Conservation (phyloP, 1,140 invertebrate genomes). For the Epicauta chinensis region DNA sequence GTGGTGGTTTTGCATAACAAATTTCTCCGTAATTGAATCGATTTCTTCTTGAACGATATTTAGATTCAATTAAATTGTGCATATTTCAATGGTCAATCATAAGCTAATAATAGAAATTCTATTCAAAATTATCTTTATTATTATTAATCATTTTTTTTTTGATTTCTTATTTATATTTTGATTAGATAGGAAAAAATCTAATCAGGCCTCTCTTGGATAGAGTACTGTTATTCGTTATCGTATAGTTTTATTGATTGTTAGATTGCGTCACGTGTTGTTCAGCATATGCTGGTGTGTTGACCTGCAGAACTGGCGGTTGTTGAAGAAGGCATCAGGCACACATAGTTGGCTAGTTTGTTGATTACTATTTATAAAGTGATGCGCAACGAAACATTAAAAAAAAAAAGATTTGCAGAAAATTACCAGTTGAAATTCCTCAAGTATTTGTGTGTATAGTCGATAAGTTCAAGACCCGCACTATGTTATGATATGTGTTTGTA, state of each 20-base stretch:
- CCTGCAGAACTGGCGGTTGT: conserved; percentile 12
- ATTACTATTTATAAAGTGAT: conserved; percentile 15
- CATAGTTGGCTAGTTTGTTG: conserved; percentile 11
- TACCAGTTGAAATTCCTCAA: conserved; percentile 12
- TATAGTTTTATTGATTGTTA: not conserved
- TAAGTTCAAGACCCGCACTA: conserved; percentile 2
- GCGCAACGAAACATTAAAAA: not conserved
- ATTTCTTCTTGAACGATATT: too few species aligned
- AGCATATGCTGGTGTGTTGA: conserved; percentile 14
- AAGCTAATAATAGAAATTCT: too few species aligned
- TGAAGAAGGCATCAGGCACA: conserved; percentile 4
- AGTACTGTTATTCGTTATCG: too few species aligned
- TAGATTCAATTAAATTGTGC: too few species aligned
- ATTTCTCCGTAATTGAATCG: too few species aligned
- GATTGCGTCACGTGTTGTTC: conserved; percentile 5
- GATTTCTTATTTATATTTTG: too few species aligned
- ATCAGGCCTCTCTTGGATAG: too few species aligned
- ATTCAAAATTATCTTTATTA: too few species aligned
- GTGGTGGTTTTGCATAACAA: too few species aligned
- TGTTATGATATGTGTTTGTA: conserved; percentile 8
- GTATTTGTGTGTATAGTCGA: not conserved
- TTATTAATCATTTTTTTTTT: too few species aligned
- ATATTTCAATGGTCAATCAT: too few species aligned
- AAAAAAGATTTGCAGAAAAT: not conserved
- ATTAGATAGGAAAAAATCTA: too few species aligned